These are phyloP conservation scores for Sphecodes monilicornis DNA, from an alignment of 2,888 invertebrate genomes.

Conservation along the genomic window DNA sequence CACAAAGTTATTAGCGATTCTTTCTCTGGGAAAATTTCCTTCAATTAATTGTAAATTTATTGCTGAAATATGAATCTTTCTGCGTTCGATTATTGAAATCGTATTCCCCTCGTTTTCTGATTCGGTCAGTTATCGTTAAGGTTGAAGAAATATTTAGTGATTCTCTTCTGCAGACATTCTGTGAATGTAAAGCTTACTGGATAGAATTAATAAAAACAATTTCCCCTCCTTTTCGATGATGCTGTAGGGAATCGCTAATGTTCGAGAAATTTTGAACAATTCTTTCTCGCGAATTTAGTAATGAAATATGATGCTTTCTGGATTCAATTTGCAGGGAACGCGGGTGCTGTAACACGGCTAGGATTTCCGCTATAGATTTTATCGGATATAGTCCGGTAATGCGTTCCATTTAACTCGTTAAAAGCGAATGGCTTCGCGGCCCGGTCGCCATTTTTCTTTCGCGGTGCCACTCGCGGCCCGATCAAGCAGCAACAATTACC, in stretches of 20 bases:
- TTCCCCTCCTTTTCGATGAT: no score
- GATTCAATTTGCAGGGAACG: slow-evolving; percentile 1
- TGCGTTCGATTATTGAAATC: no score
- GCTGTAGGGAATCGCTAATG: not conserved
- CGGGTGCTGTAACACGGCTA: not conserved
- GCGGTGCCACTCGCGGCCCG: slow-evolving; percentile 29
- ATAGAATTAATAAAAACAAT: no score
- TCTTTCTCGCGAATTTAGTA: not conserved
- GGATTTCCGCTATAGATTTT: not conserved
- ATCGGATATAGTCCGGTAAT: not conserved
- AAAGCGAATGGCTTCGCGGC: not conserved
- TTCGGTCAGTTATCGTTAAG: no score
- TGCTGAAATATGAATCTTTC: no score
- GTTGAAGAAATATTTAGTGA: no score
- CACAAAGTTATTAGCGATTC: not conserved
- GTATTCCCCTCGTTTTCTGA: no score
- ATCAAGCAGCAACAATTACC: slow-evolving; percentile 50
- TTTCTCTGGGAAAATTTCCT: not conserved
- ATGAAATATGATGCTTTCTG: not conserved
- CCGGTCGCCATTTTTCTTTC: slow-evolving; percentile 11
- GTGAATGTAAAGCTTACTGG: no score
- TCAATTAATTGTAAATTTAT: not conserved
- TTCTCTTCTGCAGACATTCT: no score
- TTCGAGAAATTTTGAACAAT: not conserved
- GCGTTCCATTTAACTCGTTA: slow-evolving; percentile 26